Evolutionary conservation across 1,140 invertebrate species (phyloP), one percentile per base, ranked within the genome.

Genomic region (Solen grandis): DNA sequence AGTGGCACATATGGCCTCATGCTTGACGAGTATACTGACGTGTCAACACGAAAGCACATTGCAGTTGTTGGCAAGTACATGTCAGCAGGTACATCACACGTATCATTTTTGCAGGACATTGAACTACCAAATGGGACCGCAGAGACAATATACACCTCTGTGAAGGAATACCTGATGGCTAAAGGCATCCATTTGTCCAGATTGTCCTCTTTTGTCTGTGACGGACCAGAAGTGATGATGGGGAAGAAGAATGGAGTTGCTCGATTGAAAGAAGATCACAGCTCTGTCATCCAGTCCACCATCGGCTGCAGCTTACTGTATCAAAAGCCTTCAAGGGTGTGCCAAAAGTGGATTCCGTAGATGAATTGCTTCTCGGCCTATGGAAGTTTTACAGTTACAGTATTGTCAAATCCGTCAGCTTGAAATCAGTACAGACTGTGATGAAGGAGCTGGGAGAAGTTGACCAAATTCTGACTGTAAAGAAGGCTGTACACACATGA

Each of bases 191-290:
- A 14, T 1, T 14, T 62, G 38, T 27, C 25, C 5, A 38, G 2
- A n/a, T 46, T 74, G 33, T 50, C 59, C 5, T 46, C 59, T 25
- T 70, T 84, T 76, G 70, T 65, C 4, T n/a, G n/a, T n/a, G n/a
- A n/a, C n/a, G n/a, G n/a, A n/a, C n/a, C n/a, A n/a, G n/a, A n/a
- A n/a, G 25, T 2, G 19, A 25, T 3, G 25, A 25, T n/a, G 25
- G 50, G 50, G 19, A 54, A 0, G 19, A n/a, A 0, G 8, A 4
- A 54, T 10, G 2, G 8, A 8, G 25, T 54, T 19, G 50, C 50
- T 54, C 25, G 4, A 10, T 54, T 25, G 25, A 4, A 25, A 13
- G 50, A 54, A 54, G 25, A 25, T 8, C 50, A 54, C n/a, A n/a
- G n/a, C n/a, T n/a, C n/a, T n/a, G n/a, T n/a, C n/a, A n/a, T n/a